Conservation (phyloP, 2,888 invertebrate genomes). For the Germaria angustata region DNA sequence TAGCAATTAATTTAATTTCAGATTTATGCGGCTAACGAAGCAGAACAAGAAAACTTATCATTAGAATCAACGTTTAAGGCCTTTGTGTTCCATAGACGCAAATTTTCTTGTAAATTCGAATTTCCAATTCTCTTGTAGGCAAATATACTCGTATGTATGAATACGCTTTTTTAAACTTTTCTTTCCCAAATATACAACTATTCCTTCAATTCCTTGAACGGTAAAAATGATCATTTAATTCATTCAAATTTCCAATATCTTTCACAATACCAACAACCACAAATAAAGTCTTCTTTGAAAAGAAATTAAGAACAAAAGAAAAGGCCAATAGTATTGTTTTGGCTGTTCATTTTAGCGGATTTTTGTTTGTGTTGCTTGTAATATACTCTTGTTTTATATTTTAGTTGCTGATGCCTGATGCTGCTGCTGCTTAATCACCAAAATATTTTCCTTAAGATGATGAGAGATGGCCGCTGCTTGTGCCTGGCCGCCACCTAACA, state of each 20-base stretch:
- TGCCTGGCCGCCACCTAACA: slow-evolving; percentile 29
- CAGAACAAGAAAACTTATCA: too few relatives aligned
- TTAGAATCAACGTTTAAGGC: too few relatives aligned
- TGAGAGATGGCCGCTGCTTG: slow-evolving; percentile 38
- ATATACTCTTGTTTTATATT: too few relatives aligned
- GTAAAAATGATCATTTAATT: background rate
- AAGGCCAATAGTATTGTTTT: background rate
- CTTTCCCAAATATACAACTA: too few relatives aligned
- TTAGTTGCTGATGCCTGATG: background rate
- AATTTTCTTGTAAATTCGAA: too few relatives aligned
- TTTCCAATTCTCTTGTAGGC: too few relatives aligned
- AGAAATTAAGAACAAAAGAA: background rate
- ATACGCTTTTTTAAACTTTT: too few relatives aligned
- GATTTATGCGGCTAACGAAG: too few relatives aligned
- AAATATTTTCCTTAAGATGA: slow-evolving; percentile 37
- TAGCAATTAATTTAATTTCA: too few relatives aligned
- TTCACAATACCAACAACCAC: background rate
- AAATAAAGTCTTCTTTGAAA: slow-evolving; percentile 7
- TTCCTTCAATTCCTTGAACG: too few relatives aligned
- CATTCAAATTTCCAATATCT: slow-evolving; percentile 6
- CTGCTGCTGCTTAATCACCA: slow-evolving; percentile 31
- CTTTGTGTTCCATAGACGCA: too few relatives aligned
- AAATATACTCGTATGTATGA: too few relatives aligned
- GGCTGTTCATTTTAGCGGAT: background rate
- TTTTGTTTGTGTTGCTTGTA: slow-evolving; percentile 10